A percentile compares a stretch with the other conserved stretches of the same genome.
Conservation (phyloP, 2,797 vertebrate species). For the Coluber constrictor region DNA sequence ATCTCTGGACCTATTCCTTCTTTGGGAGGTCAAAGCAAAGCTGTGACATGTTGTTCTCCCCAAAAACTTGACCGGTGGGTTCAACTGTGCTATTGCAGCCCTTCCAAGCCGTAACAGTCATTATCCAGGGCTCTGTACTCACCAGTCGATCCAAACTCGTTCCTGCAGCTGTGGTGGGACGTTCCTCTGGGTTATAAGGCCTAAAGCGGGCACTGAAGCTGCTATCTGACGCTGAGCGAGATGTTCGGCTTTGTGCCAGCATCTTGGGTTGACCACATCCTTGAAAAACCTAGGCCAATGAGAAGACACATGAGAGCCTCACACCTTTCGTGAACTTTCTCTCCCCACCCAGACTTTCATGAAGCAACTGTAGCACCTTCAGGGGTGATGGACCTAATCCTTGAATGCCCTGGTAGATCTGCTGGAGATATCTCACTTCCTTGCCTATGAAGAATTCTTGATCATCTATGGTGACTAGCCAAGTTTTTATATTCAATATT, state of each 20-base stretch:
- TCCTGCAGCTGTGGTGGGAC: constrained; percentile 93
- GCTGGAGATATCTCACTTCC: not conserved
- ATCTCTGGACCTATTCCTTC: not conserved
- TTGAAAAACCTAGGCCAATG: constrained; percentile 83
- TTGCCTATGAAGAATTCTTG: not conserved
- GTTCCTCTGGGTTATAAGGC: constrained; percentile 86
- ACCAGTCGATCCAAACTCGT: constrained; percentile 95
- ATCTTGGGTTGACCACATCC: constrained; percentile 89
- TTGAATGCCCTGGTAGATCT: not conserved
- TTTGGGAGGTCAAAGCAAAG: not conserved
- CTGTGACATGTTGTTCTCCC: not conserved
- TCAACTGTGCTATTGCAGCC: not conserved
- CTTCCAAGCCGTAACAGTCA: not conserved
- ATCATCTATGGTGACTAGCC: not conserved
- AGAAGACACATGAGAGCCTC: not conserved
- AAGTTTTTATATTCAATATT: not conserved
- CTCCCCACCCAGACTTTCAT: too few species aligned
- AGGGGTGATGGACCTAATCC: not conserved
- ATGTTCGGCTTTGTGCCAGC: constrained; percentile 67
- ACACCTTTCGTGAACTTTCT: not conserved
- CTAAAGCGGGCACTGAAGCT: constrained; percentile 86
- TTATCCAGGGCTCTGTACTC: constrained; percentile 45
- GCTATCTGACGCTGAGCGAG: constrained; percentile 81
- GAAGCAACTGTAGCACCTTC: not conserved
- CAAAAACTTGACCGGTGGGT: not conserved